Evolutionary conservation across 1,140 invertebrate species (phyloP).

Genomic region (Musca vetustissima): DNA sequence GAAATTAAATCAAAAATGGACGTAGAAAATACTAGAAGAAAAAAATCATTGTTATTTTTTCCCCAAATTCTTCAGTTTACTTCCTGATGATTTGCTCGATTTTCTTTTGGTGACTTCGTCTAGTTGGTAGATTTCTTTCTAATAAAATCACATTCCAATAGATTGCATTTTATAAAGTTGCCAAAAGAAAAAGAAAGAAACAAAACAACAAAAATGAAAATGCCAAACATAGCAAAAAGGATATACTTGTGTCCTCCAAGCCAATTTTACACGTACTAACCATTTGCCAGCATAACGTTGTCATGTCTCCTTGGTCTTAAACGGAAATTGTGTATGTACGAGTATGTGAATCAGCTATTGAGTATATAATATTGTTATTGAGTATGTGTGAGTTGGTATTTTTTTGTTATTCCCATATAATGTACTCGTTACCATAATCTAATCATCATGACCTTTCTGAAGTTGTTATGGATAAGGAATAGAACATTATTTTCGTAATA

Average conservation of each 20-base stretch:
- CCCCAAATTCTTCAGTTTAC: neutral
- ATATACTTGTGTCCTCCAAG: neutral
- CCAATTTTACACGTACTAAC: conserved; percentile 18
- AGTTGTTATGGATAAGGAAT: conserved; percentile 6
- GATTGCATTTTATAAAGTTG: conserved; percentile 23
- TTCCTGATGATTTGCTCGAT: neutral
- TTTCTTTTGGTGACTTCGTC: neutral
- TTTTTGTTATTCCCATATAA: neutral
- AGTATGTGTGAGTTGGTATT: neutral
- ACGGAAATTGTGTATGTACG: neutral
- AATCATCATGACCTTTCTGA: conserved; percentile 19
- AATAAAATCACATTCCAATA: conserved; percentile 24
- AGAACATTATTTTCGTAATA: conserved; percentile 7
- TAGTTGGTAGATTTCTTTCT: neutral
- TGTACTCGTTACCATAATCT: conserved; percentile 12
- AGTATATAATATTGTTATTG: neutral
- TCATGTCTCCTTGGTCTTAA: neutral
- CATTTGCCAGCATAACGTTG: conserved; percentile 13
- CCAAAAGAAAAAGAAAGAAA: neutral
- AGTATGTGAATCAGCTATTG: neutral
- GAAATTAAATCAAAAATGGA: conserved; percentile 22
- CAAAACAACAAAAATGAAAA: too few species aligned
- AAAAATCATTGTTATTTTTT: neutral
- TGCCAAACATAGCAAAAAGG: neutral
- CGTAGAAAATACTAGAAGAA: neutral